phyloP scores from a whole-genome alignment of 2,888 invertebrate species.

The Ypsolopha scabrella region DNA sequence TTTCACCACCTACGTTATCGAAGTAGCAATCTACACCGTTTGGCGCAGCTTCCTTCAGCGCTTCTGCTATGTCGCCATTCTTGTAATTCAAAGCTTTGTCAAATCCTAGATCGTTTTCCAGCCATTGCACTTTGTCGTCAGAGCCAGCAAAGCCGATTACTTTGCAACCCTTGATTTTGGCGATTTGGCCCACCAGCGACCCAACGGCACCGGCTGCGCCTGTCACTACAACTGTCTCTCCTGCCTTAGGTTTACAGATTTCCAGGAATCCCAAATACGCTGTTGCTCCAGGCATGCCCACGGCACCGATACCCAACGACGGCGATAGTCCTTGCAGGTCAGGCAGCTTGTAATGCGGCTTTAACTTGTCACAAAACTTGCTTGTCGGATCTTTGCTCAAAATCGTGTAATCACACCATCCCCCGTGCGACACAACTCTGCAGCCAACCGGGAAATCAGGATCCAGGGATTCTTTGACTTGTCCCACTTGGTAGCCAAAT shows the following conservation, averaged over 20 bases:
- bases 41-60: conserved; percentile 68
- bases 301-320: neutral
- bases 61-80: conserved; percentile 47
- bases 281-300: conserved; percentile 2
- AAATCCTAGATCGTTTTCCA: conserved; percentile 69
- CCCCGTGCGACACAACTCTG: conserved; percentile 61
- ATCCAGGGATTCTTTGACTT: conserved; percentile 69
- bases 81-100: conserved; percentile 77
- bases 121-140: conserved; percentile 73
- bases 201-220: conserved; percentile 78
- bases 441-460: conserved; percentile 64
- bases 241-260: conserved; percentile 70
- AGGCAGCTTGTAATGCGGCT: neutral
- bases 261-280: conserved; percentile 41
- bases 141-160: conserved; percentile 74
- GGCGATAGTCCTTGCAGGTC: neutral
- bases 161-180: conserved; percentile 64
- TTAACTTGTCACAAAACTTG: neutral
- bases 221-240: conserved; percentile 73
- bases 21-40: conserved; percentile 76
- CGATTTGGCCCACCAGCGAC: conserved; percentile 75
- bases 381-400: neutral
- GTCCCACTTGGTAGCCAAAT: conserved; percentile 7
- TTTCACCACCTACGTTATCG: conserved; percentile 76
- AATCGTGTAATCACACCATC: conserved; percentile 69